Conservation (phyloP, 2,888 invertebrate genomes). For the Aricia artaxerxes region DNA sequence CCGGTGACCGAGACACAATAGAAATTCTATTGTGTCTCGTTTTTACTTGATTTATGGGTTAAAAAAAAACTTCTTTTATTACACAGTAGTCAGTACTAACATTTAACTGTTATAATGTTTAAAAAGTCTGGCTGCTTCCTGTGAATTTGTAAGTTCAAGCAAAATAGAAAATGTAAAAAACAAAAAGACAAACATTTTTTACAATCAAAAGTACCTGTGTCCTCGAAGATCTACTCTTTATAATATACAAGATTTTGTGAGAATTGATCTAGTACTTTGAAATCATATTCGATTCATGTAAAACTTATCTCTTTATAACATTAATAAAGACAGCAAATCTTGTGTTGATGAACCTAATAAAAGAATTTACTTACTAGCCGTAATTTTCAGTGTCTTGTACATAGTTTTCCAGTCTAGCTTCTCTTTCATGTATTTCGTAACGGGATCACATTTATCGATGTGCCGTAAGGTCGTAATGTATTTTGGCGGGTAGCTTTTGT, state of each 20-base stretch:
- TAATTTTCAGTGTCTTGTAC: slow-evolving; percentile 41
- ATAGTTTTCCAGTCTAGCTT: slow-evolving; percentile 57
- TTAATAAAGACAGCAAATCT: background rate
- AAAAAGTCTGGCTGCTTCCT: background rate
- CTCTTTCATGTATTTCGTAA: slow-evolving; percentile 53
- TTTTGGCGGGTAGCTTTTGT: slow-evolving; percentile 61
- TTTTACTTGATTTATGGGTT: too few relatives aligned
- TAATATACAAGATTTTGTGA: too few relatives aligned
- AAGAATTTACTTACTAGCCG: slow-evolving; percentile 49
- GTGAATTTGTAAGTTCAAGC: too few relatives aligned
- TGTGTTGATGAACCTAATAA: background rate
- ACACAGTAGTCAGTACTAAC: background rate
- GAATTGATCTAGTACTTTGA: background rate
- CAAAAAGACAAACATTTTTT: too few relatives aligned
- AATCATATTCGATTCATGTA: background rate
- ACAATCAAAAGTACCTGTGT: too few relatives aligned
- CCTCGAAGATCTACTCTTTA: too few relatives aligned
- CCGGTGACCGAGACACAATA: too few relatives aligned
- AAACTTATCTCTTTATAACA: background rate
- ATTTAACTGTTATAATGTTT: background rate
- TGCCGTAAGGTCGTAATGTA: slow-evolving; percentile 54
- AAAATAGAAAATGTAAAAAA: too few relatives aligned
- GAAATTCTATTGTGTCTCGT: too few relatives aligned
- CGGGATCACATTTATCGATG: slow-evolving; percentile 56
- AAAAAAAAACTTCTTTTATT: background rate